Percentiles rank a stretch among this genome's conserved stretches.
These are phyloP conservation scores for Cryptus armator DNA, from an alignment of 2,888 invertebrate genomes.

Conservation along the genomic window DNA sequence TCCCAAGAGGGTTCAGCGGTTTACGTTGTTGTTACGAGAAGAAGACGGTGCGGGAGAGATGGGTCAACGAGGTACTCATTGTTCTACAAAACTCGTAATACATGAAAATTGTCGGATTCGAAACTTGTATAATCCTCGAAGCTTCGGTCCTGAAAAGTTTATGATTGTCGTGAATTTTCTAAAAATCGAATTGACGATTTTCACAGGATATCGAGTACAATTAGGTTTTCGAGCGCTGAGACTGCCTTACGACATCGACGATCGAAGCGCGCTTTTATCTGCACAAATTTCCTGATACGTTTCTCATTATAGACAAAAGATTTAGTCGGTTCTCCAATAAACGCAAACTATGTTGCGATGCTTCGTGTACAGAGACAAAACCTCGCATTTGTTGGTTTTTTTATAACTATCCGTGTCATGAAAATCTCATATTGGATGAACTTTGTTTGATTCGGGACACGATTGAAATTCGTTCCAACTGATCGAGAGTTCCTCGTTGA, in stretches of 20 bases:
- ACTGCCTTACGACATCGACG: conserved; percentile 24
- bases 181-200: conserved; percentile 9
- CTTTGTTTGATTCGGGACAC: conserved; percentile 17
- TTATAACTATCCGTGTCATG: neutral
- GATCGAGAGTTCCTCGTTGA: neutral
- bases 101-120: conserved; percentile 39
- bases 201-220: neutral
- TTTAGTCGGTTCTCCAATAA: conserved; percentile 63
- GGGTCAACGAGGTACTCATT: neutral
- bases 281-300: conserved; percentile 64
- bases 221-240: neutral
- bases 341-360: conserved; percentile 63
- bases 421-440: neutral
- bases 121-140: conserved; percentile 22
- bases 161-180: conserved; percentile 11
- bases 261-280: conserved; percentile 69
- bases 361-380: conserved; percentile 48
- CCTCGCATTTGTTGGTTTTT: conserved; percentile 23
- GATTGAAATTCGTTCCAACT: neutral
- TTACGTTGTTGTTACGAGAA: neutral
- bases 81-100: neutral
- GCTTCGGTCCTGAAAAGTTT: conserved; percentile 1
- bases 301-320: conserved; percentile 66
- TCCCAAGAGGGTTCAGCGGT: neutral
- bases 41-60: neutral